Evolutionary conservation across 2,888 invertebrate genomes (phyloP), one percentile per base, ranked within the genome.

Genomic region (Malacosoma neustria): DNA sequence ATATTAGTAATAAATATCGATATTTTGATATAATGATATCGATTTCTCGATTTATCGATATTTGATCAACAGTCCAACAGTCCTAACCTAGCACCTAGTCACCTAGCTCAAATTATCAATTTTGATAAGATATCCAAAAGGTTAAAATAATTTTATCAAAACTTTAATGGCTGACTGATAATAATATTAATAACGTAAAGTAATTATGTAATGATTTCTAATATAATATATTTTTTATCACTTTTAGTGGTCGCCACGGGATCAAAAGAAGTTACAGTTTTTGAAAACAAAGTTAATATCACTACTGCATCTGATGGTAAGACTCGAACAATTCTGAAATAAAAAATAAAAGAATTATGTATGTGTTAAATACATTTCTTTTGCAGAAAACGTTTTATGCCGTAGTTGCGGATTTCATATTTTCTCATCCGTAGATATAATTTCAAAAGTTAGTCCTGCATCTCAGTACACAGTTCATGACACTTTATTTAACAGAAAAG

Each of bases 331-430:
- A 11, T 11, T 14, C 15, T 12, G 14, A 11, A 6, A 3, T 6
- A 33, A 34, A 34, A 32, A 35, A 40, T 44, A 38, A 38, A 33
- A 35, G 39, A 13, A 29, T 38, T 38, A 33, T 29, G 30, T 41
- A 39, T 46, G 39, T 29, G 30, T 36, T 9, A 11, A 29, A 29
- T 11, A 6, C 30, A 36, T 33, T 11, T 34, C 13, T 37, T 29
- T 55, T 61, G 42, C 69, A 73, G 75, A 66, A 14, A 43, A 49
- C 41, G 62, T 77, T 44, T 45, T 80, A 30, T 77, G 79, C 49
- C 71, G 75, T 33, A 44, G 40, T 39, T 80, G 79, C 57, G 77
- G 75, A 12, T 46, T 44, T 45, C 56, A 60, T 11, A 40, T 73
- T 13, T 50, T 71, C 14, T 54, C 53, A 30, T 56, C 61, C 3